Base-by-base conservation (phyloP, 1,140 invertebrate genomes). In the Aplysia californica region DNA sequence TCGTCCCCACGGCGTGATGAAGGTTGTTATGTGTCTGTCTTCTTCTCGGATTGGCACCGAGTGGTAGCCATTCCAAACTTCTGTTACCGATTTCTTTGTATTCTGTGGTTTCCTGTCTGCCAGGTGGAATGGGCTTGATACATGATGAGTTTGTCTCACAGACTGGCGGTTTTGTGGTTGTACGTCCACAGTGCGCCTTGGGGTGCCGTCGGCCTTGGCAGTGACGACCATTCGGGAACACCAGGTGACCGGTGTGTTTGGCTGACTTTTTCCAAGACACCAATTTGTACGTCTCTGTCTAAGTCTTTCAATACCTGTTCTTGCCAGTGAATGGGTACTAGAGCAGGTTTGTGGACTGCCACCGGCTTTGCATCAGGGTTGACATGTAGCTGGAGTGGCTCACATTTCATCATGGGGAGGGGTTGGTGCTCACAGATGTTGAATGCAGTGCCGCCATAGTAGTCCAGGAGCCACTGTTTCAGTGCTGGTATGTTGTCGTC, bases 351-450 rank as follows among this genome's bases (percentile, higher is more conserved):
- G 39, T 79, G 73, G 55, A 70, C 38, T 20, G 72, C 77, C 0
- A 77, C 55, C 1, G 71, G 79, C 23, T 36, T 39, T 2, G 71
- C 77, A 59, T 76, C 56, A 18, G 64, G 70, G 64, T 83, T 77
- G 0, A 80, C 55, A 58, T 77, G 76, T 0, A 83, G 64, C 18
- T 65, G 56, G 29, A 81, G 67, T 20, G 80, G 68, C 35, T 77
- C 67, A 2, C 76, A 71, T 2, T 55, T 39, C 79, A 82, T 85
- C 41, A 78, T 29, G 5, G 82, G 80, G 0, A 81, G 75, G 0
- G 77, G 67, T 33, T 82, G 80, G 29, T 84, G 82, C 26, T 82
- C 77, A 68, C 82, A 85, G 6, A 67, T 76, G 38, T 84, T 84
- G 74, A 83, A 83, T 38, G 81, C 76, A 56, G 74, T 80, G 15